Percentiles rank a stretch among this genome's conserved stretches.
Evolutionary conservation across 2,113 vertebrate genomes (phyloP).

Genomic region (Peromyscus californicus): DNA sequence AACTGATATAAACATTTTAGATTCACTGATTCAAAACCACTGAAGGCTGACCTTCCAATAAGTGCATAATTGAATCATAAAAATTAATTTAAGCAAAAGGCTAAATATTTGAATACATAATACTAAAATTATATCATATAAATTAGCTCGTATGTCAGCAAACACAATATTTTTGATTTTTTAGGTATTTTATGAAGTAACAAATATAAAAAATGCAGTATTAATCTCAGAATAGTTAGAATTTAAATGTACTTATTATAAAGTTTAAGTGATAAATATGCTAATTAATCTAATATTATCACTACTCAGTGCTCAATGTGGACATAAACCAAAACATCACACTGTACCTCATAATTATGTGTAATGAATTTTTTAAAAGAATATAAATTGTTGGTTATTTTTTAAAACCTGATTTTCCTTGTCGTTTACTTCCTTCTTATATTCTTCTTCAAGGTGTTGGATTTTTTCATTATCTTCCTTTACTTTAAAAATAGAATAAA

Average conservation of each 20-base stretch:
- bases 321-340: constrained; percentile 19
- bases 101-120: constrained; percentile 34
- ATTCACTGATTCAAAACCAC: neutral
- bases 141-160: constrained; percentile 18
- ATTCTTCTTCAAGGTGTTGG: constrained; percentile 90
- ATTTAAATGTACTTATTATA: neutral
- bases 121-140: constrained; percentile 46
- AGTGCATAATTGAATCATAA: constrained; percentile 17
- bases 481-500: constrained; percentile 87
- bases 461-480: constrained; percentile 91
- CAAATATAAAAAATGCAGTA: constrained; percentile 46
- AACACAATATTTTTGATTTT: constrained; percentile 51
- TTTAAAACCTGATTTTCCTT: constrained; percentile 92
- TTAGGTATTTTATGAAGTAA: constrained; percentile 48
- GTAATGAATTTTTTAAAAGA: constrained; percentile 15
- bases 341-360: neutral
- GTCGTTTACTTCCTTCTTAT: constrained; percentile 87
- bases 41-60: neutral
- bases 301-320: neutral
- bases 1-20: constrained; percentile 25
- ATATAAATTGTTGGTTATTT: neutral
- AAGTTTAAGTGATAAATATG: neutral
- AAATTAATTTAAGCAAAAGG: constrained; percentile 51
- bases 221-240: neutral
- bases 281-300: neutral